Conservation (phyloP, 2,888 invertebrate genomes). For the Mellilla xanthometata region DNA sequence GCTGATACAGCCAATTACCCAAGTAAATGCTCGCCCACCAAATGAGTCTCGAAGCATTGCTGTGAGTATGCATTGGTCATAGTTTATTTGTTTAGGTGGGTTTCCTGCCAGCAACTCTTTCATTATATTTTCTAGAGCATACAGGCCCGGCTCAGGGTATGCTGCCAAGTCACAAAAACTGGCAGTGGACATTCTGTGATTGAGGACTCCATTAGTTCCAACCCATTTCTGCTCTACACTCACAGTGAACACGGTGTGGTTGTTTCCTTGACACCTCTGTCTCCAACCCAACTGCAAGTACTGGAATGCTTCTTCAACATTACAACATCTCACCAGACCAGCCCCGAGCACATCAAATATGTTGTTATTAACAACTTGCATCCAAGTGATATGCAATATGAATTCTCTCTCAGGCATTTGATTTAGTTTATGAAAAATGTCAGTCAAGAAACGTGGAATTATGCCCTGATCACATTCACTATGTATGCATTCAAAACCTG, state of each 20-base stretch:
- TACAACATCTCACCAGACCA: constrained; percentile 80
- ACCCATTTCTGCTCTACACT: constrained; percentile 90
- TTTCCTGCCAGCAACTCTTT: constrained; percentile 80
- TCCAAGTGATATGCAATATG: constrained; percentile 87
- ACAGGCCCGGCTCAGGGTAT: constrained; percentile 84
- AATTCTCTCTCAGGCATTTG: constrained; percentile 85
- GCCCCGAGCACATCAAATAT: constrained; percentile 83
- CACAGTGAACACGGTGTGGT: constrained; percentile 87
- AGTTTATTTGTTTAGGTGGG: constrained; percentile 77
- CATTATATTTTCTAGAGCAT: constrained; percentile 86
- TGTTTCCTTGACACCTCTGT: constrained; percentile 77
- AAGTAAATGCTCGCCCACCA: constrained; percentile 88
- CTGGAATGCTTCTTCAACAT: constrained; percentile 88
- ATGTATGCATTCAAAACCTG: constrained; percentile 78
- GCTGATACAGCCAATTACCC: constrained; percentile 88
- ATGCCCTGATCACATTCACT: constrained; percentile 88
- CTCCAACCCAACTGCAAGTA: constrained; percentile 87
- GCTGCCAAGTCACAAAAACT: constrained; percentile 87
- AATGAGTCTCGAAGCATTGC: constrained; percentile 88
- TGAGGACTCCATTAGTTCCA: constrained; percentile 84
- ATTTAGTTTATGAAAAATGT: constrained; percentile 86
- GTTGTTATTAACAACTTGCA: constrained; percentile 87
- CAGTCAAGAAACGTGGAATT: constrained; percentile 87
- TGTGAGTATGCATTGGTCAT: constrained; percentile 86
- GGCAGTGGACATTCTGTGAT: constrained; percentile 88